These are phyloP conservation scores for Tetragonula clypearis DNA, from an alignment of 1,140 invertebrate genomes.

Conservation along the genomic window DNA sequence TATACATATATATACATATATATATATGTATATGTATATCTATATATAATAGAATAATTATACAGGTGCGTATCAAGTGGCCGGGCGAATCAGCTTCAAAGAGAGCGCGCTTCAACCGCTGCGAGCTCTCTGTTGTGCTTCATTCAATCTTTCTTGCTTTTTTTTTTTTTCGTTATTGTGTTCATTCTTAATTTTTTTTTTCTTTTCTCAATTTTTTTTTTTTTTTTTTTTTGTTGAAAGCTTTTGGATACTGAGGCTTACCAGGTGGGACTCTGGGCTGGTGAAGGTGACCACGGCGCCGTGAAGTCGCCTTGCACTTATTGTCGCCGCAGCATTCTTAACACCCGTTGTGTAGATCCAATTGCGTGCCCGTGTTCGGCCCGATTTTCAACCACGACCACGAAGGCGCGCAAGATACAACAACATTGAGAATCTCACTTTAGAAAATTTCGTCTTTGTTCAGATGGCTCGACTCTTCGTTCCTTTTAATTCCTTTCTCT, in stretches of 20 bases:
- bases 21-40: slow-evolving; percentile 46
- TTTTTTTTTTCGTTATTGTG: not conserved
- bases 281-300: slow-evolving; percentile 87
- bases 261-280: slow-evolving; percentile 86
- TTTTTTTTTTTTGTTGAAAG: slow-evolving; percentile 42
- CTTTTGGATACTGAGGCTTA: slow-evolving; percentile 78
- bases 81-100: slow-evolving; percentile 62
- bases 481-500: not conserved
- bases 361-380: slow-evolving; percentile 61
- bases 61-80: slow-evolving; percentile 65
- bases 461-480: not conserved
- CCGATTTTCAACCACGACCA: slow-evolving; percentile 55
- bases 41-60: slow-evolving; percentile 55
- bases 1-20: slow-evolving; percentile 68
- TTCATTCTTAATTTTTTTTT: slow-evolving; percentile 42
- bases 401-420: slow-evolving; percentile 60
- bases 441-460: slow-evolving; percentile 31
- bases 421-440: slow-evolving; percentile 66
- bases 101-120: slow-evolving; percentile 53
- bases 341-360: slow-evolving; percentile 55
- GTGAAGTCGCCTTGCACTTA: slow-evolving; percentile 78
- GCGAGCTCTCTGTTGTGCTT: slow-evolving; percentile 60
- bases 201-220: slow-evolving; percentile 21
- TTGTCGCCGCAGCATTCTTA: slow-evolving; percentile 72
- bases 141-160: slow-evolving; percentile 32